Percentiles rank a stretch among this genome's conserved stretches.
These are phyloP conservation scores for Oscheius sp. DNA, from an alignment of 2,888 invertebrate genomes.

Conservation along the genomic window DNA sequence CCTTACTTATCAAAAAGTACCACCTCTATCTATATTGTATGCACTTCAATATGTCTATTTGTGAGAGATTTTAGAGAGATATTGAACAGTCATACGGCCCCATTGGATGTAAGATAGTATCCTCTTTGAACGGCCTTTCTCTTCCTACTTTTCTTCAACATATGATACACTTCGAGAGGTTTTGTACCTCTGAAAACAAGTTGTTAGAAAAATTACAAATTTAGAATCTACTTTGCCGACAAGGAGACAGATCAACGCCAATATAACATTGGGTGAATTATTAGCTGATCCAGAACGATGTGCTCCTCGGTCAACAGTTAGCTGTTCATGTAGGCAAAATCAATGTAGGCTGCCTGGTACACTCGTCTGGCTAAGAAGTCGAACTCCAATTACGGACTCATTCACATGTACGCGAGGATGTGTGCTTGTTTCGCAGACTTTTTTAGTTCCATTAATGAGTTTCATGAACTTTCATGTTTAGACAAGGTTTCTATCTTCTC, in stretches of 20 bases:
- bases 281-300: not conserved
- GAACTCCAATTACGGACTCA: not conserved
- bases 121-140: not conserved
- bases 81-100: not conserved
- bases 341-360: conserved; percentile 7
- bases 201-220: not conserved
- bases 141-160: not conserved
- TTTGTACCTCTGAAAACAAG: not conserved
- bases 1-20: not conserved
- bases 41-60: not conserved
- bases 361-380: not conserved
- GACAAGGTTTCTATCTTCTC: not conserved
- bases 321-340: too few relatives aligned
- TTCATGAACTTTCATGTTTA: not conserved
- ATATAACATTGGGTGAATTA: not conserved
- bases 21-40: not conserved
- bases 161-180: not conserved
- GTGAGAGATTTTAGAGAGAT: not conserved
- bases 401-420: conserved; percentile 5
- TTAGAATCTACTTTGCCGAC: not conserved
- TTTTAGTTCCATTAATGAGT: not conserved
- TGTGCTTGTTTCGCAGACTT: conserved; percentile 6
- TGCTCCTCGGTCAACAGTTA: not conserved
- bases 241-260: not conserved
- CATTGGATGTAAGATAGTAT: not conserved